Evolutionary conservation across 2,797 vertebrate species (phyloP).

Genomic region (Neomorphus geoffroyi): DNA sequence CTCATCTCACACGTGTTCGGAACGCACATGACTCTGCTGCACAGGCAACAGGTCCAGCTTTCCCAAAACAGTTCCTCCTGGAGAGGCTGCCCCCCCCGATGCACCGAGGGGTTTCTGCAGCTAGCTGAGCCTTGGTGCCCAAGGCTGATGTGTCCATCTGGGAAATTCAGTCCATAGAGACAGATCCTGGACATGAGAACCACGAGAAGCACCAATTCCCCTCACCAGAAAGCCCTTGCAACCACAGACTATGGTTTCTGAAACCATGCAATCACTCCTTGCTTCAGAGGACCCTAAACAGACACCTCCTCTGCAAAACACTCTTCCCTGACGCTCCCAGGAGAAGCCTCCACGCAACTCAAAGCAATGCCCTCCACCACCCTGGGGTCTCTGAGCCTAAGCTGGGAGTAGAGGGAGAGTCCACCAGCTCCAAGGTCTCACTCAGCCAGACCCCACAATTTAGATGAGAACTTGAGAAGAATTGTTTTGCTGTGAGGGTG

Average conservation of each 20-base stretch:
- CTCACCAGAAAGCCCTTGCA: neutral
- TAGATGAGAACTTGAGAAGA: too few species aligned
- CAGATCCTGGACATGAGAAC: neutral
- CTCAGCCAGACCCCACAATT: neutral
- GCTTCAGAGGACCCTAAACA: neutral
- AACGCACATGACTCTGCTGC: neutral
- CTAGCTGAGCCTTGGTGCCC: neutral
- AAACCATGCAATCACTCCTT: neutral
- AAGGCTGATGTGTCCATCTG: neutral
- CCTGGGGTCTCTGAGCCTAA: fast-evolving
- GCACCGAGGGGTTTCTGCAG: neutral
- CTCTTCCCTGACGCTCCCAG: neutral
- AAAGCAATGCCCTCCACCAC: neutral
- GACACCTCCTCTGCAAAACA: neutral
- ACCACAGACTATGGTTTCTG: neutral
- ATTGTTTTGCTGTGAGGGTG: too few species aligned
- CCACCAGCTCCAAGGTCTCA: neutral
- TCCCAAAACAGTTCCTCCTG: neutral
- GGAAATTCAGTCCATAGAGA: neutral
- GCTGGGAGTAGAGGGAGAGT: neutral
- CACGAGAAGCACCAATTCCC: neutral
- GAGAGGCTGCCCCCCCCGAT: fast-evolving
- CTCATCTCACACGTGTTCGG: slow-evolving; percentile 14
- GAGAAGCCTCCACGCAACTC: neutral
- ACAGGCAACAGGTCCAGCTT: slow-evolving; percentile 11